A percentile compares a stretch with the other conserved stretches of the same genome.
Conservation (phyloP, 1,140 invertebrate species). For the Caenorhabditis remanei region DNA sequence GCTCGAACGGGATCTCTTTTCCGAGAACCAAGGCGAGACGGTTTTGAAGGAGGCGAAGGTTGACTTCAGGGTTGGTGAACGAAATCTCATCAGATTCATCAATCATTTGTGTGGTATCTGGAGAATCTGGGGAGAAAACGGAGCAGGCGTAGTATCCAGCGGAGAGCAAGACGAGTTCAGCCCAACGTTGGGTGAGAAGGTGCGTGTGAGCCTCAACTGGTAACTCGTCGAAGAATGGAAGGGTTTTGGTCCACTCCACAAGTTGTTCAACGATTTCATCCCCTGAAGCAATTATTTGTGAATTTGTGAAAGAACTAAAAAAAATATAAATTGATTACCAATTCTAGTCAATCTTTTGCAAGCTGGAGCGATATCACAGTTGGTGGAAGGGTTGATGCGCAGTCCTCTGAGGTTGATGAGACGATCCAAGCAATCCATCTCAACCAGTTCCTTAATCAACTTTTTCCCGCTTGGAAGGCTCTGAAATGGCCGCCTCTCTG, state of each 20-base stretch:
- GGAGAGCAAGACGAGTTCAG: slow-evolving; percentile 71
- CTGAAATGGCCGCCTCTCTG: slow-evolving; percentile 36
- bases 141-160: slow-evolving; percentile 69
- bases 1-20: slow-evolving; percentile 76
- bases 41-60: slow-evolving; percentile 72
- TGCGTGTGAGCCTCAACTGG: slow-evolving; percentile 91
- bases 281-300: slow-evolving; percentile 32
- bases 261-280: slow-evolving; percentile 84
- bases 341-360: slow-evolving; percentile 62
- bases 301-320: neutral
- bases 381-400: slow-evolving; percentile 84
- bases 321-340: too few relatives aligned
- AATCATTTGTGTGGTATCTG: slow-evolving; percentile 59
- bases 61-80: slow-evolving; percentile 67
- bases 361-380: slow-evolving; percentile 68
- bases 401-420: slow-evolving; percentile 80
- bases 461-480: slow-evolving; percentile 46
- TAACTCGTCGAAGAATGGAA: slow-evolving; percentile 95
- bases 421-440: slow-evolving; percentile 73
- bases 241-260: slow-evolving; percentile 96
- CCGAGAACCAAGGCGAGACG: slow-evolving; percentile 74
- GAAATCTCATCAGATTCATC: slow-evolving; percentile 68
- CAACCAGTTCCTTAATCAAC: slow-evolving; percentile 71
- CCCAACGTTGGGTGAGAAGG: slow-evolving; percentile 94
- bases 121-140: slow-evolving; percentile 66